phyloP scores from a whole-genome alignment of 1,140 invertebrate genomes.

The Pentalonia nigronervosa region DNA sequence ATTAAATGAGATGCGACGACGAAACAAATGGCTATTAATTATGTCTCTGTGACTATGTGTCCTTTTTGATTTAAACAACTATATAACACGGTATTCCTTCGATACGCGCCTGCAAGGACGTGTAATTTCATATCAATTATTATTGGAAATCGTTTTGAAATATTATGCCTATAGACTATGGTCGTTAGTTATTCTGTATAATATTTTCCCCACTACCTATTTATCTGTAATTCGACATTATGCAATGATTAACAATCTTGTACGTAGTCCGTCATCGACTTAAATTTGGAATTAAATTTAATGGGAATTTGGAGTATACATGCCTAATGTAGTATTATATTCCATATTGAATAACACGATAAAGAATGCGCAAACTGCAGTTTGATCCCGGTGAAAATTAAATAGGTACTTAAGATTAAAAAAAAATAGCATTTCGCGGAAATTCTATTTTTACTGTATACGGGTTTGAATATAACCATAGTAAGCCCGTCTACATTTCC shows the following conservation, averaged over 20 bases:
- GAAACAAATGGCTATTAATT: background rate
- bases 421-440: background rate
- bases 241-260: background rate
- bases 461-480: background rate
- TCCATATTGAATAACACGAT: background rate
- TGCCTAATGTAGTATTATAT: background rate
- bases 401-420: conserved; percentile 10
- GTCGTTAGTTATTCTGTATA: no score
- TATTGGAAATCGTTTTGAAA: background rate
- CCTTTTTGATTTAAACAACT: background rate
- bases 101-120: background rate
- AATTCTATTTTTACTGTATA: background rate
- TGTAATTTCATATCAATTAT: background rate
- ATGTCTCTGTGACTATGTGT: background rate
- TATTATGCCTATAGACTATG: background rate
- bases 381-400: background rate
- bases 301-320: background rate
- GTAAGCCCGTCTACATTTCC: background rate
- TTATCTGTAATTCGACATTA: background rate
- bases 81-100: background rate
- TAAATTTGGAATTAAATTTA: background rate
- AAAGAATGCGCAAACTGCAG: background rate
- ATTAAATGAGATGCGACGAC: background rate
- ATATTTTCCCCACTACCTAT: background rate
- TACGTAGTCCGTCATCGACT: background rate